Base-by-base conservation (phyloP, 1,140 invertebrate species). In the Temnothorax curvispinosus region DNA sequence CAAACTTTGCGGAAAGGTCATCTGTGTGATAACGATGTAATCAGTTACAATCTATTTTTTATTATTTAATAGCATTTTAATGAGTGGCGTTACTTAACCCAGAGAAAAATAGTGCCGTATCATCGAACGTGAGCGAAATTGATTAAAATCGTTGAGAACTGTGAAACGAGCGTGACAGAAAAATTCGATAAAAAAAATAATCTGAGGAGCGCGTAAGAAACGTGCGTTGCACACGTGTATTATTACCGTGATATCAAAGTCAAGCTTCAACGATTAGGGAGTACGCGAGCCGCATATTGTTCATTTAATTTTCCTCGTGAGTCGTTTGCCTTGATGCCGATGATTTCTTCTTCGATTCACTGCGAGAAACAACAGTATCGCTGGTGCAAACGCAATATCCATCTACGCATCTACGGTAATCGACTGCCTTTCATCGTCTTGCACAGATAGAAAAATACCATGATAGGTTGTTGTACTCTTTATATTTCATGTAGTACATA, bases 261-360 rank as follows among this genome's bases (percentile, higher is more conserved):
- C 86, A 74, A 85, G 86, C 78, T 50, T 64, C 35, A 72, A 44
- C 84, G 62, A 87, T 87, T 85, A 87, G 76, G 72, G 81, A 75
- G 41, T 62, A 74, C 50, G 27, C 60, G 11, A 62, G 62, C 44
- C 76, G 87, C 71, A 74, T 85, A 76, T 85, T 75, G 69, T 67
- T 69, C 56, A 50, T 86, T 80, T 88, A 88, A 88, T 90, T 90
- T 88, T 88, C 84, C 88, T 88, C 85, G 77, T 38, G 41, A 90
- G 89, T 85, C 56, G 87, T 87, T 90, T 75, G 89, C 89, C 89
- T 88, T 90, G 89, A 84, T 90, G 87, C 80, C 60, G 87, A 64
- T 69, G 54, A 87, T 87, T 87, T 84, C 85, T 87, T 89, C 77
- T 78, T 72, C 77, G 54, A 54, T 18, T 54, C 75, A 41, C n/a